Conservation (phyloP, 2,888 invertebrate species). For the Timema cristinae region DNA sequence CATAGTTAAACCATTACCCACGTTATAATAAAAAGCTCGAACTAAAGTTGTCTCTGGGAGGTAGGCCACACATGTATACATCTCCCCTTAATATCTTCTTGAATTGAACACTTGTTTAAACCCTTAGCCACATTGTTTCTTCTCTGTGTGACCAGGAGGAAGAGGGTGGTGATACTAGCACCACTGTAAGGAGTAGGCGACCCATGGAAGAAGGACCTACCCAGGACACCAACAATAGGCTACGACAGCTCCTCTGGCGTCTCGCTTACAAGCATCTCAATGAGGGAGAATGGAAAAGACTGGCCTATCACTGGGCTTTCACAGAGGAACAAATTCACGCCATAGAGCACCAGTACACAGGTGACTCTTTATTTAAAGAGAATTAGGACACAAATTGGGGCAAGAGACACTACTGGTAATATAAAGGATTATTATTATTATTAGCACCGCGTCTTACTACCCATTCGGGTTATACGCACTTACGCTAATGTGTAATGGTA, state of each 20-base stretch:
- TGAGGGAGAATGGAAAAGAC: slow-evolving; percentile 60
- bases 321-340: slow-evolving; percentile 64
- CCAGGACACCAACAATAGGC: slow-evolving; percentile 39
- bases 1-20: too few relatives aligned
- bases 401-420: background rate
- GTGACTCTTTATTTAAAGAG: slow-evolving; percentile 41
- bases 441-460: too few relatives aligned
- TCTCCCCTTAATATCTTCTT: too few relatives aligned
- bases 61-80: too few relatives aligned
- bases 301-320: slow-evolving; percentile 64
- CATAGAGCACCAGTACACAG: slow-evolving; percentile 67
- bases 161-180: background rate
- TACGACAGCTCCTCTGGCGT: slow-evolving; percentile 51
- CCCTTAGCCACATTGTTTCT: too few relatives aligned
- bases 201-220: slow-evolving; percentile 17
- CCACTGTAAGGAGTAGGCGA: slow-evolving; percentile 8
- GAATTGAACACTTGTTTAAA: too few relatives aligned
- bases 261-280: slow-evolving; percentile 58
- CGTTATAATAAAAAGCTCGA: too few relatives aligned
- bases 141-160: background rate
- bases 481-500: too few relatives aligned
- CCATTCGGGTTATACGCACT: too few relatives aligned
- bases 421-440: too few relatives aligned
- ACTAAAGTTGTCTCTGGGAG: too few relatives aligned
- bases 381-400: background rate